These are phyloP conservation scores for Caradrina clavipalpis DNA, from an alignment of 2,888 invertebrate species.

Conservation along the genomic window DNA sequence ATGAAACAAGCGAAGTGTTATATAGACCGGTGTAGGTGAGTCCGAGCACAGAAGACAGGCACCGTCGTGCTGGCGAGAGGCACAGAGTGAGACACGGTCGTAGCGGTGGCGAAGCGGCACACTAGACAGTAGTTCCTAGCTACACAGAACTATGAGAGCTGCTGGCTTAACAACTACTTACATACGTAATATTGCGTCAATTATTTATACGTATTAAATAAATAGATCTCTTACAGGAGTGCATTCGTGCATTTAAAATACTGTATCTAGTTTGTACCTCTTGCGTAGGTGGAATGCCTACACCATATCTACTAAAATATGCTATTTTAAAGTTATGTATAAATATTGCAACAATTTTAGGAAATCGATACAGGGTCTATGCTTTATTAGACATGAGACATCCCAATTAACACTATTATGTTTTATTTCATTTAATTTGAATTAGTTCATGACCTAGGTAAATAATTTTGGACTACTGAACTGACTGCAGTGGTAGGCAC, in stretches of 20 bases:
- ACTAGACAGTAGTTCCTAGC: slow-evolving; percentile 22
- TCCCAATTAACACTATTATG: background rate
- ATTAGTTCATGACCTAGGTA: slow-evolving; percentile 2
- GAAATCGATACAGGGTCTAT: background rate
- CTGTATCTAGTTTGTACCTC: slow-evolving; percentile 15
- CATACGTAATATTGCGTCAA: slow-evolving; percentile 31
- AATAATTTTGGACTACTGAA: slow-evolving; percentile 29
- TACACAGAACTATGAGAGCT: slow-evolving; percentile 38
- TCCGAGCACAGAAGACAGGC: slow-evolving; percentile 72
- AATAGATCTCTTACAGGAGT: slow-evolving; percentile 8
- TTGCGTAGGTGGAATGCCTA: slow-evolving; percentile 7
- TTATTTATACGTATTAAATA: slow-evolving; percentile 22
- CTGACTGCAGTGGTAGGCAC: slow-evolving; percentile 71
- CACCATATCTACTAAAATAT: background rate
- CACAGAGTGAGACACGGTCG: slow-evolving; percentile 45
- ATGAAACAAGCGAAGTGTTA: slow-evolving; percentile 85
- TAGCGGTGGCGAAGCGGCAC: slow-evolving; percentile 66
- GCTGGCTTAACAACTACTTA: slow-evolving; percentile 44
- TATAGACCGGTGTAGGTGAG: slow-evolving; percentile 79
- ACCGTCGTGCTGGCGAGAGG: slow-evolving; percentile 58
- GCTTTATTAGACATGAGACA: slow-evolving; percentile 1
- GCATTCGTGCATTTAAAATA: slow-evolving; percentile 30
- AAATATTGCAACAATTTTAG: slow-evolving; percentile 12
- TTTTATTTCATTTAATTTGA: background rate
- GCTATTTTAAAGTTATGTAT: background rate